Conservation (phyloP, 2,888 invertebrate genomes). For the Parelbella ahira region DNA sequence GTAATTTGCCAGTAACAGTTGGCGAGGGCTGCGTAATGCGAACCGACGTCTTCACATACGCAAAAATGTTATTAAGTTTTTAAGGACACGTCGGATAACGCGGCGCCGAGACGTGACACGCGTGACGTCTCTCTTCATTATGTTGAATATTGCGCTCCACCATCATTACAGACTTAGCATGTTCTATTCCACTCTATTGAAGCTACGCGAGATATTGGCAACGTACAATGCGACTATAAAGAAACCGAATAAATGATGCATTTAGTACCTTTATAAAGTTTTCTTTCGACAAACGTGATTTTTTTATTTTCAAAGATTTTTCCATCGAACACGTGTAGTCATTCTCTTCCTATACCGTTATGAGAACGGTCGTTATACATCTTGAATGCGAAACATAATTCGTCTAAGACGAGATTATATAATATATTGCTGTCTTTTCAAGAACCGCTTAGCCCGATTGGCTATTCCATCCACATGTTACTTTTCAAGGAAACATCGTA, state of each 20-base stretch:
- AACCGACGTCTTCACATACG: constrained; percentile 54
- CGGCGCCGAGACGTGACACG: constrained; percentile 43
- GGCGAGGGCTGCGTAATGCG: constrained; percentile 51
- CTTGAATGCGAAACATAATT: constrained; percentile 25
- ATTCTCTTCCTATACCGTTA: too few relatives aligned
- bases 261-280: too few relatives aligned
- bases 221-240: too few relatives aligned
- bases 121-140: constrained; percentile 35
- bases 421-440: constrained; percentile 54
- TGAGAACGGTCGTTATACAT: too few relatives aligned
- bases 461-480: constrained; percentile 68
- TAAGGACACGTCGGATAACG: constrained; percentile 44
- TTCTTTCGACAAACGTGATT: too few relatives aligned
- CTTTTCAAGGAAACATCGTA: constrained; percentile 63
- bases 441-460: constrained; percentile 42
- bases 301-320: too few relatives aligned
- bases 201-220: too few relatives aligned
- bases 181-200: too few relatives aligned
- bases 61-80: constrained; percentile 72
- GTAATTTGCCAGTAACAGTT: constrained; percentile 66
- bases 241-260: too few relatives aligned
- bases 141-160: constrained; percentile 36
- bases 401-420: constrained; percentile 40
- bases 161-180: too few relatives aligned
- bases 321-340: too few relatives aligned